Conservation (phyloP, 2,888 invertebrate genomes). For the Tromatobia lineatoria region DNA sequence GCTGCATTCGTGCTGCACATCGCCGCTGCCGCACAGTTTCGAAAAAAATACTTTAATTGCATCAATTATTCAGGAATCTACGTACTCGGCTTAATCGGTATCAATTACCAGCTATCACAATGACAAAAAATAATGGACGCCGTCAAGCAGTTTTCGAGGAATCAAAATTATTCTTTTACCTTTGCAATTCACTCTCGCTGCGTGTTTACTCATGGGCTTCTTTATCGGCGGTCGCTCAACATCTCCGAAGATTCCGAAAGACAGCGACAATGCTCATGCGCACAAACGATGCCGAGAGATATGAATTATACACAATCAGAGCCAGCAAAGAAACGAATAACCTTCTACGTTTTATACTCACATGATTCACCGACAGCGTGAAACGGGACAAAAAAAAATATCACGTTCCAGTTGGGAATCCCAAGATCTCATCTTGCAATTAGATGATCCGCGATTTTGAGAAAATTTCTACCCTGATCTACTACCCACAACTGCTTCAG, state of each 20-base stretch:
- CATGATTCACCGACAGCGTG: constrained; percentile 9
- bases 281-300: neutral
- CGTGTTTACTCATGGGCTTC: neutral
- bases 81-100: neutral
- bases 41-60: neutral
- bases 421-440: constrained; percentile 21
- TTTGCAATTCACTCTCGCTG: neutral
- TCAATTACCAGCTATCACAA: neutral
- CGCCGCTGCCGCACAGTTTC: neutral
- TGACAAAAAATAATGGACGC: neutral
- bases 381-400: neutral
- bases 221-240: constrained; percentile 18
- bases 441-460: neutral
- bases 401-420: neutral
- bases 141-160: neutral
- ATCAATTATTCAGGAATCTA: neutral
- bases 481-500: neutral
- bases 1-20: neutral
- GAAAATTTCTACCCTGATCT: constrained; percentile 2
- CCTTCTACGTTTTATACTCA: neutral
- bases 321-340: neutral
- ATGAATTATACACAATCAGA: neutral
- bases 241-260: neutral
- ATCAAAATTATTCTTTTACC: neutral
- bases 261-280: neutral